Evolutionary conservation across 2,888 invertebrate genomes (phyloP).

Genomic region (Heliconius cydno): DNA sequence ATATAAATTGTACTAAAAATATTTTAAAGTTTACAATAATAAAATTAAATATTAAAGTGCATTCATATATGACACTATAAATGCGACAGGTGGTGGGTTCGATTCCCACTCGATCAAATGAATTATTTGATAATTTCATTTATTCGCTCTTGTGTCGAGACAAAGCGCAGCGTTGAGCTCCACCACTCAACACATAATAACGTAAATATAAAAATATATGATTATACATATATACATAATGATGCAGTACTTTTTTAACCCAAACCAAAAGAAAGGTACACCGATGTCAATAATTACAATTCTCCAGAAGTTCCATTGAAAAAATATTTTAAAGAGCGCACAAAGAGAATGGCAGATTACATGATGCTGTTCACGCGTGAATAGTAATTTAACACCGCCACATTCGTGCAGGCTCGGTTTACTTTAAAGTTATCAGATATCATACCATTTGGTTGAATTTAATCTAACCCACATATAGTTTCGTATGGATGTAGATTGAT

Average conservation of each 20-base stretch:
- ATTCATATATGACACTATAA: too few species aligned
- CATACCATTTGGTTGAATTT: constrained; percentile 28
- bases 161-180: too few species aligned
- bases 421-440: constrained; percentile 34
- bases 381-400: constrained; percentile 36
- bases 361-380: constrained; percentile 33
- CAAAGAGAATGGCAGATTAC: constrained; percentile 29
- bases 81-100: too few species aligned
- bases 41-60: background rate
- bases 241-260: background rate
- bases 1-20: background rate
- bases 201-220: too few species aligned
- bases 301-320: background rate
- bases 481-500: background rate
- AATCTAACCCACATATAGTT: constrained; percentile 31
- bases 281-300: constrained; percentile 11
- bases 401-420: constrained; percentile 35
- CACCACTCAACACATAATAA: too few species aligned
- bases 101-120: too few species aligned
- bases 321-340: constrained; percentile 18
- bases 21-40: background rate
- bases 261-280: background rate
- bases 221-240: too few species aligned
- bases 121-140: too few species aligned
- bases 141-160: too few species aligned